These are phyloP conservation scores for Anthoptus insignis DNA, from an alignment of 2,888 invertebrate genomes.

Conservation along the genomic window DNA sequence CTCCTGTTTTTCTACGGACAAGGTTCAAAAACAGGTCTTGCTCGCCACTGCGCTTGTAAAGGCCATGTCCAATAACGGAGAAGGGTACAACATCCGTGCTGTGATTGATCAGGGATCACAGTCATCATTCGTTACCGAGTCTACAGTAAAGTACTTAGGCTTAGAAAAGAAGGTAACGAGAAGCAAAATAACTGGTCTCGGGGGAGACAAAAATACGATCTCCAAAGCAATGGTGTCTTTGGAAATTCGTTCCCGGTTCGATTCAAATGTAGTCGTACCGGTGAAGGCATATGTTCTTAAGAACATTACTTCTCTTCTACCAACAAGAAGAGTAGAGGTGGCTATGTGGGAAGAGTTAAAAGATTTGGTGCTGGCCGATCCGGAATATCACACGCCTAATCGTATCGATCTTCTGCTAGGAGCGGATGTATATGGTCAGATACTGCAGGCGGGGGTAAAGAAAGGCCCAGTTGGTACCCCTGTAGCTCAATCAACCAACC, in stretches of 20 bases:
- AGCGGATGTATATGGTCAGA: conserved; percentile 47
- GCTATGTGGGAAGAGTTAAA: background rate
- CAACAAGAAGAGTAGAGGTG: conserved; percentile 3
- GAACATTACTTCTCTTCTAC: conserved; percentile 13
- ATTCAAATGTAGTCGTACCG: conserved; percentile 6
- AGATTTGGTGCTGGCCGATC: conserved; percentile 36
- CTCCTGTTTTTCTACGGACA: conserved; percentile 9
- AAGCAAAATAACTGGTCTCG: conserved; percentile 18
- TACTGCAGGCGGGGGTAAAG: conserved; percentile 44
- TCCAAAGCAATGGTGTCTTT: background rate
- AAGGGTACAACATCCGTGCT: conserved; percentile 34
- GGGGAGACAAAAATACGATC: conserved; percentile 7
- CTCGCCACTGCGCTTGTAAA: conserved; percentile 47
- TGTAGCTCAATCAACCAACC: conserved; percentile 14
- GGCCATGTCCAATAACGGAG: conserved; percentile 38
- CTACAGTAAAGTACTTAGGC: conserved; percentile 39
- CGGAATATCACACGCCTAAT: conserved; percentile 40
- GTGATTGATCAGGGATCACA: conserved; percentile 52
- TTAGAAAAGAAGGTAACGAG: conserved; percentile 31
- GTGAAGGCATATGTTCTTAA: conserved; percentile 12
- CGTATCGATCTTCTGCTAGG: conserved; percentile 48
- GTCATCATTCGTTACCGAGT: conserved; percentile 48
- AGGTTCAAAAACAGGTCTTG: conserved; percentile 7
- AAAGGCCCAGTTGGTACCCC: conserved; percentile 1
- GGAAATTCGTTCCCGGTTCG: background rate